phyloP scores from a whole-genome alignment of 2,888 invertebrate genomes.

The Heteromyza rotundicornis region DNA sequence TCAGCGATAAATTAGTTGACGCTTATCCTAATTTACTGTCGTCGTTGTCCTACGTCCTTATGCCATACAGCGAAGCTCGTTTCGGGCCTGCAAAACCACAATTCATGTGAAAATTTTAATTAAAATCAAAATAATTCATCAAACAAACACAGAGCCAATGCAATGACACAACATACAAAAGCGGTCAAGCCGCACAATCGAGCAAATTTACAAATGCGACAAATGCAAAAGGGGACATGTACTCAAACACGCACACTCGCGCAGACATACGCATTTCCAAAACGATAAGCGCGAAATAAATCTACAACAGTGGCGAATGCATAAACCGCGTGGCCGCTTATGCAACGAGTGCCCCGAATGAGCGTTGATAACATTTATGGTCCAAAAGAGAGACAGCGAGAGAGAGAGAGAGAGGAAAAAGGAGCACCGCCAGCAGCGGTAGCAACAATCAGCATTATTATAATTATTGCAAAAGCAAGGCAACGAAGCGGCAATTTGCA shows the following conservation, averaged over 20 bases:
- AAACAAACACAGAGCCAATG: neutral
- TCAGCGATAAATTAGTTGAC: neutral
- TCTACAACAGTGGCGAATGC: too few relatives aligned
- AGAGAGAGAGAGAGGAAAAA: too few relatives aligned
- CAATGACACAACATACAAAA: neutral
- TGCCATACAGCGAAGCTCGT: neutral
- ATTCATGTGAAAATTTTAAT: conserved; percentile 11
- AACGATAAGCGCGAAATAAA: neutral
- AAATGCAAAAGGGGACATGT: neutral
- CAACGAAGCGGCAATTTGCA: neutral
- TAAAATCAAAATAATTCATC: conserved; percentile 14
- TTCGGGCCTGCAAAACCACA: conserved; percentile 5
- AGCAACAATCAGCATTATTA: too few relatives aligned
- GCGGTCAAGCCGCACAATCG: neutral
- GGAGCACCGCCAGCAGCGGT: too few relatives aligned
- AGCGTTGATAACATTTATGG: too few relatives aligned
- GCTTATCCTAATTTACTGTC: conserved; percentile 4
- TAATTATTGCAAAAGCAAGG: too few relatives aligned
- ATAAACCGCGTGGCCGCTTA: too few relatives aligned
- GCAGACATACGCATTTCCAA: neutral
- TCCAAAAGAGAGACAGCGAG: too few relatives aligned
- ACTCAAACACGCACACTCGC: neutral
- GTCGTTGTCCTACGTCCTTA: too few relatives aligned
- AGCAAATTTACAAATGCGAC: neutral
- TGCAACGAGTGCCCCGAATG: too few relatives aligned